phyloP scores from a whole-genome alignment of 2,797 vertebrate genomes.

The Phylloscopus collybita region DNA sequence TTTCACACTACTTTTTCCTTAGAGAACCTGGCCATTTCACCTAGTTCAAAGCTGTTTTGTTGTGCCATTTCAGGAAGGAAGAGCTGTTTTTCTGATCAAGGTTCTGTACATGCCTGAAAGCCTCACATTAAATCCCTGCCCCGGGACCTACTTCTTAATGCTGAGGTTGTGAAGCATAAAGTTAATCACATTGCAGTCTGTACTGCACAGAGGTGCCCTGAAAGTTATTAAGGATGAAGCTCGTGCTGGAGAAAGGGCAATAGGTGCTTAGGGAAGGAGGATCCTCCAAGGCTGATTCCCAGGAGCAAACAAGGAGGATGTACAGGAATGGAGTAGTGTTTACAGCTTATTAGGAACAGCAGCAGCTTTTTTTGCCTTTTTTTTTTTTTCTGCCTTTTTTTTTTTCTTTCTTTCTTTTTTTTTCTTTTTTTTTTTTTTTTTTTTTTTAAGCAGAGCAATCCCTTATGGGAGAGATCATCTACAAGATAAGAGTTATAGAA shows the following conservation, averaged over 20 bases:
- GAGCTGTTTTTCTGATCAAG: neutral
- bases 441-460: neutral
- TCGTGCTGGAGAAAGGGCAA: neutral
- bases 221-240: neutral
- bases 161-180: conserved; percentile 39
- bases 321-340: neutral
- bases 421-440: neutral
- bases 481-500: neutral
- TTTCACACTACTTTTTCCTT: neutral
- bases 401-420: neutral
- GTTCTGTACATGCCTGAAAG: neutral
- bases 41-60: conserved; percentile 13
- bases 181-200: conserved; percentile 45
- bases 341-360: neutral
- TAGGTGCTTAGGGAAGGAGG: neutral
- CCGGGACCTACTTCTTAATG: neutral
- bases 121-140: neutral
- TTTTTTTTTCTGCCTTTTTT: neutral
- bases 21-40: neutral
- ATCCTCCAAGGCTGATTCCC: neutral
- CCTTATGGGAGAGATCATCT: neutral
- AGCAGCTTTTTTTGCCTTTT: neutral
- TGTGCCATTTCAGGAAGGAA: conserved; percentile 21
- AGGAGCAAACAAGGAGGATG: neutral
- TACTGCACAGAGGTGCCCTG: neutral